phyloP scores from a whole-genome alignment of 2,113 vertebrate species.

The Dromiciops gliroides region DNA sequence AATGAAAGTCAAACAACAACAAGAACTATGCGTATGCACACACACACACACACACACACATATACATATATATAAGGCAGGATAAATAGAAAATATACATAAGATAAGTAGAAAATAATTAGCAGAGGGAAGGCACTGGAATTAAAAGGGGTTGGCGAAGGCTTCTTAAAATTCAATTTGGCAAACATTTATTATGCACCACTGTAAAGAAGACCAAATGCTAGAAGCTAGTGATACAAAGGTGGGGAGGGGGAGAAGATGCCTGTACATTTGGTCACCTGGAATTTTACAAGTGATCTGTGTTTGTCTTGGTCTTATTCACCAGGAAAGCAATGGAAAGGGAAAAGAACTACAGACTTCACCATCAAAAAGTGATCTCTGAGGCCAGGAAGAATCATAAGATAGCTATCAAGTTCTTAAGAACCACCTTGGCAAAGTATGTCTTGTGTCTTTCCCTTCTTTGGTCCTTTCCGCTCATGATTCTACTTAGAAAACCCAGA shows the following conservation, averaged over 20 bases:
- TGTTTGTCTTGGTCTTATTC: conserved; percentile 51
- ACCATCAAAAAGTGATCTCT: conserved; percentile 80
- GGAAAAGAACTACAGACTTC: conserved; percentile 75
- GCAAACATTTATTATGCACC: not conserved
- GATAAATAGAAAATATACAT: not conserved
- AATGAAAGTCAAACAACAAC: too few relatives aligned
- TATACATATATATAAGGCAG: too few relatives aligned
- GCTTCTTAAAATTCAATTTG: too few relatives aligned
- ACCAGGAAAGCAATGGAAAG: conserved; percentile 82
- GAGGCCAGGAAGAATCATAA: conserved; percentile 81
- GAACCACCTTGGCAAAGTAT: conserved; percentile 89
- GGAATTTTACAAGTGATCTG: not conserved
- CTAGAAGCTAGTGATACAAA: not conserved
- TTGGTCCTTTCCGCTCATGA: accelerated
- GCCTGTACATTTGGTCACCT: not conserved
- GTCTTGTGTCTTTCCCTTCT: not conserved
- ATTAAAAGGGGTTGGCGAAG: not conserved
- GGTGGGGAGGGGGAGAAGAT: not conserved
- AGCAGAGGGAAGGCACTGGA: not conserved
- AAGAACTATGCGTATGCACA: too few relatives aligned
- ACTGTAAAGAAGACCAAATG: not conserved
- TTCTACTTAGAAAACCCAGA: accelerated
- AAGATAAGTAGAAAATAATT: not conserved
- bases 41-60: too few relatives aligned
- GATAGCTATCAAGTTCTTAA: conserved; percentile 87